These are phyloP conservation scores for Ammodytes dubius DNA, from an alignment of 2,113 vertebrate genomes.

Conservation along the genomic window DNA sequence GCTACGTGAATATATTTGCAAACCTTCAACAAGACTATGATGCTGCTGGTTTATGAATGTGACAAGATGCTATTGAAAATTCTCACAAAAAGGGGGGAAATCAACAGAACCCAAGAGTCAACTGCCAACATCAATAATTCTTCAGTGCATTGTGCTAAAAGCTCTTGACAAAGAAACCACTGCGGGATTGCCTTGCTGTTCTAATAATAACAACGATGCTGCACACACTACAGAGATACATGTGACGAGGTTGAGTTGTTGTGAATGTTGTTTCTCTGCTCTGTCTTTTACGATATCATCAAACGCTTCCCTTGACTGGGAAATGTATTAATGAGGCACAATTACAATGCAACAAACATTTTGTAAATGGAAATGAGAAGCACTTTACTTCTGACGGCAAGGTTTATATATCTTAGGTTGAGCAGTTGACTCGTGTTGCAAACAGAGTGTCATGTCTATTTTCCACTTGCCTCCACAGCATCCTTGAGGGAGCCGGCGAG, in stretches of 20 bases:
- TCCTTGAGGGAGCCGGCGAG: slow-evolving; percentile 96
- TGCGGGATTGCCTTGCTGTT: slow-evolving; percentile 22
- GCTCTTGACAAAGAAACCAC: slow-evolving; percentile 39
- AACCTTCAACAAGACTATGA: not conserved
- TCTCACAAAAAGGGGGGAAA: slow-evolving; percentile 8
- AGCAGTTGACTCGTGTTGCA: slow-evolving; percentile 22
- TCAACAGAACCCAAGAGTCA: slow-evolving; percentile 43
- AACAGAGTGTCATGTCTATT: slow-evolving; percentile 43
- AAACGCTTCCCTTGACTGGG: slow-evolving; percentile 16
- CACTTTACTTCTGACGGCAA: slow-evolving; percentile 33
- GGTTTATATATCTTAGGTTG: slow-evolving; percentile 31
- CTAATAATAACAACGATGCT: slow-evolving; percentile 39
- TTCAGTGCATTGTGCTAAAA: slow-evolving; percentile 42
- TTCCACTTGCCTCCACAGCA: slow-evolving; percentile 93
- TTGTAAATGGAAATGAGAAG: slow-evolving; percentile 25
- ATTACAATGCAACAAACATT: not conserved
- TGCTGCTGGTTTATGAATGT: slow-evolving; percentile 26
- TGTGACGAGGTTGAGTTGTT: not conserved
- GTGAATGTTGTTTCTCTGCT: slow-evolving; percentile 21
- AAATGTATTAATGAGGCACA: not conserved
- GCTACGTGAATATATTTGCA: not conserved
- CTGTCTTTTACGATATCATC: slow-evolving; percentile 13
- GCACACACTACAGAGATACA: slow-evolving; percentile 25
- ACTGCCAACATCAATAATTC: slow-evolving; percentile 47
- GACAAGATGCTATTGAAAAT: slow-evolving; percentile 6